A percentile compares a stretch with the other conserved stretches of the same genome.
These are phyloP conservation scores for Darevskia nairensis DNA, from an alignment of 2,797 vertebrate genomes.

Conservation along the genomic window DNA sequence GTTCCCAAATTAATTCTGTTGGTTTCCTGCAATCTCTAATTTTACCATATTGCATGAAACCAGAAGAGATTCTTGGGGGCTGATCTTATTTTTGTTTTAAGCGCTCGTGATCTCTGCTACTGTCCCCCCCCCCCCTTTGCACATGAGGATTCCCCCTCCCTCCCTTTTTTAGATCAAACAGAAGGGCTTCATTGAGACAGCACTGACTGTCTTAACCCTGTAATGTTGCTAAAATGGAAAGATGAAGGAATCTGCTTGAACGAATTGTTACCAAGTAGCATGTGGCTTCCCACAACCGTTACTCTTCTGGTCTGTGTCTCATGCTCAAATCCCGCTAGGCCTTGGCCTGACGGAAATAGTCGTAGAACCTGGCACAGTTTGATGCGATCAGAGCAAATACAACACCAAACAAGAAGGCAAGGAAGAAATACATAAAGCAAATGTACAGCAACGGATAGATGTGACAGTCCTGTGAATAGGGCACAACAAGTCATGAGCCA, in stretches of 20 bases:
- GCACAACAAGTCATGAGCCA: not conserved
- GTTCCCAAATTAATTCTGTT: constrained; percentile 88
- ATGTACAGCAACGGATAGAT: constrained; percentile 31
- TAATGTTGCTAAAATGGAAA: not conserved
- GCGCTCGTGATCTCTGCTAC: constrained; percentile 77
- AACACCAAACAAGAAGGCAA: constrained; percentile 10
- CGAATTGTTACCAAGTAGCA: not conserved
- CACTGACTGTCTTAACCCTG: not conserved
- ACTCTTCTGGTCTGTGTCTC: not conserved
- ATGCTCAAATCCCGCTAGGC: not conserved
- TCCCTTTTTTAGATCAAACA: constrained; percentile 49
- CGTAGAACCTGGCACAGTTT: not conserved
- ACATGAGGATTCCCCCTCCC: constrained; percentile 33
- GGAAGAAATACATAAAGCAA: constrained; percentile 53
- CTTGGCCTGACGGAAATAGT: not conserved
- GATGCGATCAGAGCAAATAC: not conserved
- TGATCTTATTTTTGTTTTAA: constrained; percentile 81
- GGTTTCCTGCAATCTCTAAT: constrained; percentile 88
- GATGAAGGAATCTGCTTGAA: not conserved
- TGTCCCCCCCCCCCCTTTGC: constrained; percentile 45
- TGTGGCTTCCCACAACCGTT: not conserved
- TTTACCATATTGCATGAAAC: constrained; percentile 87
- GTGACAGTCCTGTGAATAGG: not conserved
- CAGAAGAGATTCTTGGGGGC: constrained; percentile 78
- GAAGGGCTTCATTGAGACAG: not conserved